Conservation (phyloP, 1,140 invertebrate genomes). For the Camponotus pennsylvanicus region DNA sequence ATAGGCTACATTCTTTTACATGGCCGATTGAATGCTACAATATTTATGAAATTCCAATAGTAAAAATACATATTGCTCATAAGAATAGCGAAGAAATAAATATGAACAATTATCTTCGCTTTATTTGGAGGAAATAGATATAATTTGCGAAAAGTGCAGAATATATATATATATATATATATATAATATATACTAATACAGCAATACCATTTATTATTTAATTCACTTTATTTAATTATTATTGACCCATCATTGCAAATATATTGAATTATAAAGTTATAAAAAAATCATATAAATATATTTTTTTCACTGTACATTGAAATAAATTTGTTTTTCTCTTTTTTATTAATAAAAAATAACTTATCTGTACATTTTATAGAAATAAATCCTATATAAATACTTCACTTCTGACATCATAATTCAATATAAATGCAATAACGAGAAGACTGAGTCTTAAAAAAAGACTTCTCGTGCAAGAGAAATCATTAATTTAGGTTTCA, state of each 20-base stretch:
- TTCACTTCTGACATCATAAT: not conserved
- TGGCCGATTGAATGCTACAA: slow-evolving; percentile 21
- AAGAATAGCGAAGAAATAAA: slow-evolving; percentile 50
- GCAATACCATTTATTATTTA: slow-evolving; percentile 17
- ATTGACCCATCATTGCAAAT: not conserved
- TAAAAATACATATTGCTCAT: slow-evolving; percentile 54
- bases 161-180: not conserved
- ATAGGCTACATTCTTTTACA: slow-evolving; percentile 18
- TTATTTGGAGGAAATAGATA: slow-evolving; percentile 17
- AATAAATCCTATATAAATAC: not conserved
- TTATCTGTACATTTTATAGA: not conserved
- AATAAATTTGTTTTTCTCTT: not conserved
- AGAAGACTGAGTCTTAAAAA: not conserved
- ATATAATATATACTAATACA: slow-evolving; percentile 10
- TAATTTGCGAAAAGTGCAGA: slow-evolving; percentile 55
- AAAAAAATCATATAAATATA: not conserved
- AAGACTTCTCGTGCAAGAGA: not conserved
- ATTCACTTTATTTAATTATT: slow-evolving; percentile 22
- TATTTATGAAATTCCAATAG: slow-evolving; percentile 30
- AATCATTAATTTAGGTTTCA: slow-evolving; percentile 8
- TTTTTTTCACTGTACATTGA: not conserved
- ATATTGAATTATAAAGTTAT: not conserved
- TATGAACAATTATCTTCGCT: slow-evolving; percentile 37
- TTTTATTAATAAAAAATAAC: not conserved
- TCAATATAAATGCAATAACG: not conserved